Conservation (phyloP, 2,888 invertebrate species). For the Microplitis deprimator region DNA sequence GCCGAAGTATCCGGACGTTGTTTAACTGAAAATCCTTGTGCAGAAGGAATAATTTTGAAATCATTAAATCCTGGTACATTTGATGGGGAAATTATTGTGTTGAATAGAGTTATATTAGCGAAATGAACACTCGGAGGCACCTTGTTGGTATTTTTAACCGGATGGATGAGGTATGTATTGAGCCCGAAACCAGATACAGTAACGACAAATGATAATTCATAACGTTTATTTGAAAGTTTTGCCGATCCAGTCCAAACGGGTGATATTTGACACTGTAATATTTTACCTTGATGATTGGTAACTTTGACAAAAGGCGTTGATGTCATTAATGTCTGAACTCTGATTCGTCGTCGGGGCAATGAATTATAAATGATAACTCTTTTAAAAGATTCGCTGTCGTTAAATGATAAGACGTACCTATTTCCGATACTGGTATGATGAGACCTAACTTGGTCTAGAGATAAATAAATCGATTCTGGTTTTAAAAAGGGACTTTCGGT, state of each 20-base stretch:
- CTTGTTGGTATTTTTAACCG: constrained; percentile 69
- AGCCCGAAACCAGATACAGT: constrained; percentile 84
- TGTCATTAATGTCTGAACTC: constrained; percentile 84
- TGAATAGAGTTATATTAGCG: constrained; percentile 74
- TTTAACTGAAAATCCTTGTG: constrained; percentile 74
- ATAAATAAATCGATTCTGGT: constrained; percentile 72
- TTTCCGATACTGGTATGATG: constrained; percentile 66
- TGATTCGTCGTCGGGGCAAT: constrained; percentile 80
- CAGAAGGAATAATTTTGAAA: constrained; percentile 69
- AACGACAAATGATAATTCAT: constrained; percentile 84
- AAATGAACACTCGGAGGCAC: constrained; percentile 71
- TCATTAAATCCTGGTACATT: constrained; percentile 71
- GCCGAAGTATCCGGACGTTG: constrained; percentile 73
- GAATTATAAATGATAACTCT: constrained; percentile 88
- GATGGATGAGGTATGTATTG: constrained; percentile 75
- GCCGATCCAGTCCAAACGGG: constrained; percentile 78
- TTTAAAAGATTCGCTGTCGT: constrained; percentile 75
- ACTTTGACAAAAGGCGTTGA: constrained; percentile 85
- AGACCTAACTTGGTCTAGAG: constrained; percentile 74
- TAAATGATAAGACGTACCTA: constrained; percentile 69
- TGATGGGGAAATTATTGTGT: constrained; percentile 73
- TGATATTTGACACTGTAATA: constrained; percentile 78
- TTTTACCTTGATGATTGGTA: constrained; percentile 74
- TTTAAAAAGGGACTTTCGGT: constrained; percentile 64
- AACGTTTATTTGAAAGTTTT: constrained; percentile 81